phyloP scores from a whole-genome alignment of 2,888 invertebrate genomes.

The Chorisops tibialis region DNA sequence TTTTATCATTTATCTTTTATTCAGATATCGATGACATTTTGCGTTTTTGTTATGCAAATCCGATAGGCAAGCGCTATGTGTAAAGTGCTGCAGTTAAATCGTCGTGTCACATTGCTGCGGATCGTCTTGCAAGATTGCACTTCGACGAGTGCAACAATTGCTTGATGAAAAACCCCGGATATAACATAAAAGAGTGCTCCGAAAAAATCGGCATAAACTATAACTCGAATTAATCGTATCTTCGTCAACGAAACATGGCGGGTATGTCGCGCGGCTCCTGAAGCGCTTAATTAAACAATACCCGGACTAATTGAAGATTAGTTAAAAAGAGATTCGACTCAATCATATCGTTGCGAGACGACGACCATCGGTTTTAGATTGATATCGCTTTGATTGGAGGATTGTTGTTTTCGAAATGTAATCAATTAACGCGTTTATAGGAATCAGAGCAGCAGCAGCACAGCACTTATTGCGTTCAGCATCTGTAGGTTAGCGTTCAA shows the following conservation, averaged over 20 bases:
- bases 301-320: conserved; percentile 32
- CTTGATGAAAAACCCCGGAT: background rate
- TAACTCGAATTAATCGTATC: no score
- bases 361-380: conserved; percentile 17
- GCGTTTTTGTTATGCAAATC: conserved; percentile 19
- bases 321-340: conserved; percentile 32
- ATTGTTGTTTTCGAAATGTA: conserved; percentile 9
- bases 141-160: background rate
- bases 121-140: background rate
- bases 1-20: background rate
- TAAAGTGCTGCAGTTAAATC: no score
- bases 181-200: no score
- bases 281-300: conserved; percentile 30
- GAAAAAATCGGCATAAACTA: no score
- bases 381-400: conserved; percentile 19
- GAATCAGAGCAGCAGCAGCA: no score
- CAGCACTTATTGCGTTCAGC: no score
- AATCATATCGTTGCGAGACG: conserved; percentile 18
- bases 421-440: no score
- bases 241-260: no score
- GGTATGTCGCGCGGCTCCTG: conserved; percentile 16
- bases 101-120: background rate
- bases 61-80: background rate
- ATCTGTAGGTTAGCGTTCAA: no score
- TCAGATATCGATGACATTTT: conserved; percentile 11